Conservation (phyloP, 2,797 vertebrate genomes). For the Sebastes nivosus region DNA sequence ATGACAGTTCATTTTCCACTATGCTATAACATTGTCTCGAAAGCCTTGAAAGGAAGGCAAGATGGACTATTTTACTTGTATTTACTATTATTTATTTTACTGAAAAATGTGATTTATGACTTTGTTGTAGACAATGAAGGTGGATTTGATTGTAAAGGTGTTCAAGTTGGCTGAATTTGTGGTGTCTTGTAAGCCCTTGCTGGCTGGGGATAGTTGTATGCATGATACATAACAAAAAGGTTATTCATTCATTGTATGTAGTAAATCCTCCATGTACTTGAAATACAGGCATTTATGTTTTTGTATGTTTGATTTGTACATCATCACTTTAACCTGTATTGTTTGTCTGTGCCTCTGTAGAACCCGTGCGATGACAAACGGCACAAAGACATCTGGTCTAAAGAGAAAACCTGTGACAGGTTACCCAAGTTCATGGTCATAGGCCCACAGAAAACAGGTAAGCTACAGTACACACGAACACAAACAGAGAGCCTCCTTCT, state of each 20-base stretch:
- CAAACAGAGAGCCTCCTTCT: conserved; percentile 33
- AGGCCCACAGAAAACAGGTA: conserved; percentile 98
- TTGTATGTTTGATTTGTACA: background rate
- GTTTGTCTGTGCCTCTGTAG: conserved; percentile 69
- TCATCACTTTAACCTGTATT: conserved; percentile 16
- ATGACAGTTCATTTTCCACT: background rate
- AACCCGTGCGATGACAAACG: conserved; percentile 97
- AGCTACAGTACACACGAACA: conserved; percentile 36
- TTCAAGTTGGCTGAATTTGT: background rate
- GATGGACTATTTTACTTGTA: background rate
- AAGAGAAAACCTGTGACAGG: conserved; percentile 96
- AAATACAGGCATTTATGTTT: conserved; percentile 3
- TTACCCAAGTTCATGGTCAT: conserved; percentile 95
- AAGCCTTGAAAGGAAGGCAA: background rate
- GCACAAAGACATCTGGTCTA: conserved; percentile 98
- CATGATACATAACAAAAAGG: background rate
- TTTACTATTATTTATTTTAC: background rate
- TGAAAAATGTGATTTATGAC: background rate
- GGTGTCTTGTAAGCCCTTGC: too few species aligned
- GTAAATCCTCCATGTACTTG: background rate
- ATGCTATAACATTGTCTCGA: background rate
- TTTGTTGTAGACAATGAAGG: background rate
- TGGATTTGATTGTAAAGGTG: background rate
- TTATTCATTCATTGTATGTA: background rate
- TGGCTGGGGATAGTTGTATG: background rate